Evolutionary conservation across 2,797 vertebrate species (phyloP).

Genomic region (Xyrichtys novacula): DNA sequence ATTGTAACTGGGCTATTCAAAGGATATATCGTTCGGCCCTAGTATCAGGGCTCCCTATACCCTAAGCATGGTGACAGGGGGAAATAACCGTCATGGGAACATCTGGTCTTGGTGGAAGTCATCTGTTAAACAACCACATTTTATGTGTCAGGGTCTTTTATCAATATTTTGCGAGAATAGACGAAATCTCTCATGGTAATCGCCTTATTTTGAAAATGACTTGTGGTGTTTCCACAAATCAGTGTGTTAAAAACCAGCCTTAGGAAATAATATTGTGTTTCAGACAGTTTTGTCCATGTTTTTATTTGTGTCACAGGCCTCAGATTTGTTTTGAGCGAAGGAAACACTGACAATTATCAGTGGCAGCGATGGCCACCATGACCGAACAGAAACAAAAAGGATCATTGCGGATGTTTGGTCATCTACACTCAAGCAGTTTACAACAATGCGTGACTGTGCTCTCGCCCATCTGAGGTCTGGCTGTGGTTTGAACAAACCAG

Average conservation of each 20-base stretch:
- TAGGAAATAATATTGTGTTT: not conserved
- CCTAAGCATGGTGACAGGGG: no score
- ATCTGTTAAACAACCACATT: not conserved
- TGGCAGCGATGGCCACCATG: not conserved
- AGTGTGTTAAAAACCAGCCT: not conserved
- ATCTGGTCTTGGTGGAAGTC: not conserved
- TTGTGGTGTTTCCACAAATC: conserved; percentile 6
- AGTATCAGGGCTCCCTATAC: no score
- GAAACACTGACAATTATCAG: conserved; percentile 6
- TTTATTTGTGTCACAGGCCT: not conserved
- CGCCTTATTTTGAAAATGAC: not conserved
- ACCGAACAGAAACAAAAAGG: conserved; percentile 1
- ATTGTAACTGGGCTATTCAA: no score
- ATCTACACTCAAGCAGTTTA: conserved; percentile 41
- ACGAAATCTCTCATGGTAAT: not conserved
- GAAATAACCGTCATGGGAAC: no score
- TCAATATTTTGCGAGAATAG: not conserved
- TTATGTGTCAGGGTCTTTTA: not conserved
- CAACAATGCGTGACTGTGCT: conserved; percentile 44
- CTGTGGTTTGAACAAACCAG: conserved; percentile 56
- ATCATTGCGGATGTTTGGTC: conserved; percentile 20
- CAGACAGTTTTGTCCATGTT: not conserved
- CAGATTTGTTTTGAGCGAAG: conserved; percentile 2
- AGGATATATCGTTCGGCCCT: no score
- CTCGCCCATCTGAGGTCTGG: conserved; percentile 34